Evolutionary conservation across 2,888 invertebrate genomes (phyloP).

Genomic region (Epinotia bilunana): DNA sequence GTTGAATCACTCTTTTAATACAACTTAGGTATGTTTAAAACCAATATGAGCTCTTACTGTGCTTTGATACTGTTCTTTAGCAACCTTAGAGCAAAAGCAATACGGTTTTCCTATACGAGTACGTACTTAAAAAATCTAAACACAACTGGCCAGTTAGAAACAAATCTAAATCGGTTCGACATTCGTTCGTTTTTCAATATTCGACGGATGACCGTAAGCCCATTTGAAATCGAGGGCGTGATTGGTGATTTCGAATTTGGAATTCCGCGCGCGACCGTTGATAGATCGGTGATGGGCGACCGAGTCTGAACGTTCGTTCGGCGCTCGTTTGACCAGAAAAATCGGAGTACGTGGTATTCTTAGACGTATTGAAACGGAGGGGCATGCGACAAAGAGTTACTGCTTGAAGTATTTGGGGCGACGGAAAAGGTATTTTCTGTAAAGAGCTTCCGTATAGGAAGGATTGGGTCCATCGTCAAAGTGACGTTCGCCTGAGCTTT

Average conservation of each 20-base stretch:
- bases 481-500: conserved; percentile 39
- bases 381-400: conserved; percentile 44
- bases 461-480: conserved; percentile 40
- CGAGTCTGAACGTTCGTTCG: conserved; percentile 61
- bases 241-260: conserved; percentile 79
- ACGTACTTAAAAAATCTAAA: conserved; percentile 50
- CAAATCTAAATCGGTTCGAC: conserved; percentile 67
- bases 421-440: conserved; percentile 37
- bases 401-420: conserved; percentile 35
- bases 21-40: conserved; percentile 51
- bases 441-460: conserved; percentile 40
- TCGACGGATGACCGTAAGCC: conserved; percentile 66
- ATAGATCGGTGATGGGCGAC: conserved; percentile 78
- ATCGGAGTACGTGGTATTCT: conserved; percentile 68
- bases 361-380: conserved; percentile 51
- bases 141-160: conserved; percentile 56
- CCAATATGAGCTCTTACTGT: conserved; percentile 57
- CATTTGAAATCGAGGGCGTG: conserved; percentile 66
- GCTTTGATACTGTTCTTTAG: conserved; percentile 35
- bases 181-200: conserved; percentile 74
- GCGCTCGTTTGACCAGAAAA: conserved; percentile 81
- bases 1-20: conserved; percentile 75
- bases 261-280: conserved; percentile 78
- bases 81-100: conserved; percentile 29
- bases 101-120: conserved; percentile 49